Evolutionary conservation across 23 tunicate genomes (phyloP), one percentile per base, ranked within the genome.

Genomic region (Oikopleura dioica): DNA sequence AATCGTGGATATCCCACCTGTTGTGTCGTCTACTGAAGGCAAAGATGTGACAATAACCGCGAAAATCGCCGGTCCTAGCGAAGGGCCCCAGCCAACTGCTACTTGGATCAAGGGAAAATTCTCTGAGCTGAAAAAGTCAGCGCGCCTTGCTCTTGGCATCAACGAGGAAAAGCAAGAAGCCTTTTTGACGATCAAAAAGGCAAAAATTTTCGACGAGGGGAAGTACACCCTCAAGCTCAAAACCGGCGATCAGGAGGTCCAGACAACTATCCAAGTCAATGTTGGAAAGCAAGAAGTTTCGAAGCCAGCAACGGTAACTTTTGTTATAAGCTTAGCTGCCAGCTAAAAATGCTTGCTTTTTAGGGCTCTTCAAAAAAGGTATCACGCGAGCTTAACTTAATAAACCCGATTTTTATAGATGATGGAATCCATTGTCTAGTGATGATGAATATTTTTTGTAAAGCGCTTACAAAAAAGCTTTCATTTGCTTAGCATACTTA

Each of bases 51-150:
- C 9, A 44, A 44, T 44, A 9, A 9, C 16, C 16, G 55, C 16
- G 16, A 9, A 44, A 44, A 44, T 44, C 16, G 55, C 9, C 55
- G 55, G 55, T 9, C 16, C 16, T 16, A 9, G 16, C 9, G 16
- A 9, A 44, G 55, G 16, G 9, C 9, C 9, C 9, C 55, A 9
- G 16, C 55, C 55, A 16, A 16, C 16, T 37, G 87, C 85, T 23
- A 82, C 63, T 23, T 91, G 97, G 97, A 82, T 91, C 78, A 91
- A 91, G 82, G 97, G 97, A 58, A 91, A 91, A 67, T 91, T 86
- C 87, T 80, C 85, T 37, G 84, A 89, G 58, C 81, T 91, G 67
- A 87, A 83, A 26, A 89, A 82, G 50, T 89, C 89, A 21, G 96
- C 84, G 67, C 69, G 96, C 37, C 82, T 67, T 51, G 96, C 84